Conservation (phyloP, 2,797 vertebrate genomes). For the Betta splendens region DNA sequence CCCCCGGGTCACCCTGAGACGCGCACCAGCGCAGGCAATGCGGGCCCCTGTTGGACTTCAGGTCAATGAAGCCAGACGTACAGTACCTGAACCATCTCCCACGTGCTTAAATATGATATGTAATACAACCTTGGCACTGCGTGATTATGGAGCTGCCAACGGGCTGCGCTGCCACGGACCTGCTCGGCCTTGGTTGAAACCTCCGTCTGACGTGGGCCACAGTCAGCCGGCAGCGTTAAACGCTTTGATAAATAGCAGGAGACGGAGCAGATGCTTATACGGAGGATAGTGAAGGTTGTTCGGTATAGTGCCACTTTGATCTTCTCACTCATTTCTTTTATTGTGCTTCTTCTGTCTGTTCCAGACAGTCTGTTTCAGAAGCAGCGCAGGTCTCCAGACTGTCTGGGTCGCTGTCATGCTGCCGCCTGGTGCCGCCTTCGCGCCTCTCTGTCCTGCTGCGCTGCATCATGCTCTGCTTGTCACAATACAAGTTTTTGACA, state of each 20-base stretch:
- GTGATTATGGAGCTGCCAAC: too few relatives aligned
- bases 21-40: too few relatives aligned
- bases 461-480: slow-evolving; percentile 32
- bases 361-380: slow-evolving; percentile 51
- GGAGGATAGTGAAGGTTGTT: not conserved
- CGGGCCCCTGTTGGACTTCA: slow-evolving; percentile 19
- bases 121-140: too few relatives aligned
- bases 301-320: slow-evolving; percentile 7
- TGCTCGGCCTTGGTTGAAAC: too few relatives aligned
- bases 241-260: too few relatives aligned
- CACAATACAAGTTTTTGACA: slow-evolving; percentile 40
- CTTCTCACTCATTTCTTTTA: slow-evolving; percentile 4
- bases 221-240: too few relatives aligned
- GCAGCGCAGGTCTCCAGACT: slow-evolving; percentile 45
- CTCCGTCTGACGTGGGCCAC: too few relatives aligned
- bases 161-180: too few relatives aligned
- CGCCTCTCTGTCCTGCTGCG: slow-evolving; percentile 23
- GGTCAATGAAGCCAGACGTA: slow-evolving; percentile 3
- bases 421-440: slow-evolving; percentile 53
- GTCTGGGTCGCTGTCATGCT: slow-evolving; percentile 58
- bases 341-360: slow-evolving; percentile 36
- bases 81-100: too few relatives aligned
- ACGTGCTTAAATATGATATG: too few relatives aligned
- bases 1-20: slow-evolving; percentile 47
- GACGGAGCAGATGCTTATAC: not conserved